Evolutionary conservation across 2,888 invertebrate genomes (phyloP).

Genomic region (Hypercompe scribonia): DNA sequence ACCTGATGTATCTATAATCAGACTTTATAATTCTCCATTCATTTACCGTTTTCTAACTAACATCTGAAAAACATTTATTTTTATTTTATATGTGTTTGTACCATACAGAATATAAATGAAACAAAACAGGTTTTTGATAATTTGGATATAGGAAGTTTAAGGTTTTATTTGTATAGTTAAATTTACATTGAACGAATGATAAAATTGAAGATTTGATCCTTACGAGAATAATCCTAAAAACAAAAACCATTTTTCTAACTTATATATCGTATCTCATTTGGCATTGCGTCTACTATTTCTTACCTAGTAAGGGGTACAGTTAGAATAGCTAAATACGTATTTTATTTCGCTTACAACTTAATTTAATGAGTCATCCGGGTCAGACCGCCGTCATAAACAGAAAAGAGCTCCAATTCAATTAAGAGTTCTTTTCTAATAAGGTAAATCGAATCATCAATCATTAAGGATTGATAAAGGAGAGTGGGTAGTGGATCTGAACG

Average conservation of each 20-base stretch:
- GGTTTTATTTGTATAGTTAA: not conserved
- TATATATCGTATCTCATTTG: not conserved
- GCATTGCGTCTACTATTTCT: not conserved
- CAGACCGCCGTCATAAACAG: conserved; percentile 36
- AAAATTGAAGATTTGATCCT: not conserved
- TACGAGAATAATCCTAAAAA: not conserved
- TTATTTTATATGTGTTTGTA: not conserved
- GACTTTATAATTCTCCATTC: not conserved
- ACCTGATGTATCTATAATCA: not conserved
- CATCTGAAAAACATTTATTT: not conserved
- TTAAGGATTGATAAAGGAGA: conserved; percentile 53
- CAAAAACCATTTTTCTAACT: not conserved
- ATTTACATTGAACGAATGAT: not conserved
- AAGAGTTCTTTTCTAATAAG: conserved; percentile 38
- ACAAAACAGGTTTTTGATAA: not conserved
- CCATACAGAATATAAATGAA: no score
- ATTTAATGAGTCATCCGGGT: conserved; percentile 50
- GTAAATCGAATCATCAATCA: conserved; percentile 52
- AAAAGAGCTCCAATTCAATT: conserved; percentile 49
- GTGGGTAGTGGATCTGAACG: conserved; percentile 35
- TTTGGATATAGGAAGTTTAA: not conserved
- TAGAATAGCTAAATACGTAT: not conserved
- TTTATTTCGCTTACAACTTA: conserved; percentile 35
- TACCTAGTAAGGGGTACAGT: conserved; percentile 3
- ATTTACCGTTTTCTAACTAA: not conserved